Base-by-base conservation (phyloP, 2,113 vertebrate genomes). In the Muntiacus muntjak region DNA sequence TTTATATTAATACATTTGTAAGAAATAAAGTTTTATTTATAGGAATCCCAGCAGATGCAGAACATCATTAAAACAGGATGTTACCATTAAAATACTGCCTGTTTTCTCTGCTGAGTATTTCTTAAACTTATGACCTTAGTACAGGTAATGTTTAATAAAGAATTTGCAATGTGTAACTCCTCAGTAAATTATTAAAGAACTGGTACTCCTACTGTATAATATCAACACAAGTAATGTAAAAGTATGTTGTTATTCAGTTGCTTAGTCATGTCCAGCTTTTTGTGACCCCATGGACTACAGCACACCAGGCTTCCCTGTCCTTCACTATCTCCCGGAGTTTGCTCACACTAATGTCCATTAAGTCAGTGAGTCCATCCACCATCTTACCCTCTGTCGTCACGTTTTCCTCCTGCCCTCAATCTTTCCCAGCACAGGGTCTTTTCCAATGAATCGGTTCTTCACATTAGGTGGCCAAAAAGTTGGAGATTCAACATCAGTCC, bases 181-280 rank as follows among this genome's bases (percentile, higher is more conserved):
- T 86, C 54, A 17, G 95, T 96, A 50, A 98, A 96, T 96, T 90
- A 98, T 95, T 97, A 93, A 97, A 95, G 95, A 67, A 64, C 50
- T 64, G 50, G 60, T 54, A 71, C 87, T 90, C 82, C 88, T 96
- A 64, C 55, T 97, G 71, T 71, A 40, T 83, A 91, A n/a, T 76
- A 86, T 86, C 94, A 96, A 86, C 87, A 94, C 58, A 28, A 60
- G 62, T 33, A 67, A 47, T 85, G 36, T 26, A 79, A 74, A 97
- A 90, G 88, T 57, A 26, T 19, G 21, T 76, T 76, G 67, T 12
- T 12, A 11, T 76, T 76, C 71, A 43, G 40, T 26, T 26, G 40
- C 67, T 76, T 13, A 76, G 40, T 76, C 40, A 43, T 76, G 23
- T 26, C 23, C 71, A 76, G 40, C 12, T 7, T 13, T 26, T 76